Percentiles rank a stretch among this genome's conserved stretches.
Evolutionary conservation across 2,888 invertebrate species (phyloP).

Genomic region (Parascotia fuliginaria): DNA sequence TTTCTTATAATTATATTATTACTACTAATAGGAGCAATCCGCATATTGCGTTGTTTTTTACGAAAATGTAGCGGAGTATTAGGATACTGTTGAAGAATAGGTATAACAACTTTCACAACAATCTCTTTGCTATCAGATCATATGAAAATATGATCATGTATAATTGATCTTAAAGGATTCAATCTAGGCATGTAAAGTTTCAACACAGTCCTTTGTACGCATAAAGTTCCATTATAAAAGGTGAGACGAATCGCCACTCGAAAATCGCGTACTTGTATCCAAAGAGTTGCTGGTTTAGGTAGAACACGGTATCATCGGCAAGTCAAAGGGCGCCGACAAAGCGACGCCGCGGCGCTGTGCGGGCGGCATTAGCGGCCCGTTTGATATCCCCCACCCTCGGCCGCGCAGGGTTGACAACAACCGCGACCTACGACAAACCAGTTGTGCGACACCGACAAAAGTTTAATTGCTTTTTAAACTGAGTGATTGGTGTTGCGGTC

Average conservation of each 20-base stretch:
- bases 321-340: conserved; percentile 85
- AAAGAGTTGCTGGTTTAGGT: conserved; percentile 54
- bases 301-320: conserved; percentile 70
- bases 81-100: no score
- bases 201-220: neutral
- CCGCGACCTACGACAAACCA: conserved; percentile 61
- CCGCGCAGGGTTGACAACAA: conserved; percentile 66
- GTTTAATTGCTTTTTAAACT: conserved; percentile 57
- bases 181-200: neutral
- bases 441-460: conserved; percentile 43
- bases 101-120: no score
- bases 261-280: conserved; percentile 45
- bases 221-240: neutral
- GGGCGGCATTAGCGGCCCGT: conserved; percentile 83
- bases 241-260: conserved; percentile 40
- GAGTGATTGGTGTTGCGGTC: conserved; percentile 22
- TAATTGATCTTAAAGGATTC: neutral
- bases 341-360: conserved; percentile 74
- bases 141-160: no score
- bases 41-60: no score
- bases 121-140: no score
- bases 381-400: conserved; percentile 69
- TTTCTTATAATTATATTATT: no score
- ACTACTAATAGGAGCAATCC: no score
- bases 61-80: no score